Evolutionary conservation across 2,888 invertebrate genomes (phyloP), one percentile per base, ranked within the genome.

Genomic region (Magallana nippona): DNA sequence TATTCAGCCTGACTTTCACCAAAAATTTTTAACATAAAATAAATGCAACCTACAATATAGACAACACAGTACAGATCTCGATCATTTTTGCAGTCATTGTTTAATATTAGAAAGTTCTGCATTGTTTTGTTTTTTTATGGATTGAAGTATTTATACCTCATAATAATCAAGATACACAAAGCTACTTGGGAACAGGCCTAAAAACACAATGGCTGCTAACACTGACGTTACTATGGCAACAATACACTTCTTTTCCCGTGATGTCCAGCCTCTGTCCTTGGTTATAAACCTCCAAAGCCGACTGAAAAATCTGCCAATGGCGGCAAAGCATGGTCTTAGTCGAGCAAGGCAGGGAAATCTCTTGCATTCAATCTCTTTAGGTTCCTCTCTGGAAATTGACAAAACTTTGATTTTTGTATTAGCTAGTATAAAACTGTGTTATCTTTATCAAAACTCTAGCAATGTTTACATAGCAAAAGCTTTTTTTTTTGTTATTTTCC

Each of bases 131-230:
- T 5, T 5, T 44, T 44, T 44, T 44, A 5, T 44, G 44, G 44
- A 5, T 44, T 44, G 44, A 8, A 44, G 44, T 44, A 5, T 82
- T 62, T 84, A 79, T 82, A 91, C 90, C 88, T 90, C 83, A 85
- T 90, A 84, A 82, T 91, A 89, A 17, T 89, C 87, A 60, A 91
- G 85, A 81, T 91, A 91, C 10, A 89, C 90, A 88, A 91, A 88
- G 78, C 90, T 90, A 15, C 87, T 83, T 13, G 90, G 89, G 82
- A 91, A 91, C n/a, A 90, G 60, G 13, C 87, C 86, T 1, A 89
- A 62, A 55, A 90, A 90, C 17, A 91, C 71, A 3, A 89, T 79
- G 11, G 89, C n/a, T 13, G 88, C 87, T 15, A 87, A 55, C 0
- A 88, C 55, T 32, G 79, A 82, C 13, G 85, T 71, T 13, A 85